Evolutionary conservation across 2,888 invertebrate species (phyloP), one percentile per base, ranked within the genome.

Genomic region (Drosophila demipolita): DNA sequence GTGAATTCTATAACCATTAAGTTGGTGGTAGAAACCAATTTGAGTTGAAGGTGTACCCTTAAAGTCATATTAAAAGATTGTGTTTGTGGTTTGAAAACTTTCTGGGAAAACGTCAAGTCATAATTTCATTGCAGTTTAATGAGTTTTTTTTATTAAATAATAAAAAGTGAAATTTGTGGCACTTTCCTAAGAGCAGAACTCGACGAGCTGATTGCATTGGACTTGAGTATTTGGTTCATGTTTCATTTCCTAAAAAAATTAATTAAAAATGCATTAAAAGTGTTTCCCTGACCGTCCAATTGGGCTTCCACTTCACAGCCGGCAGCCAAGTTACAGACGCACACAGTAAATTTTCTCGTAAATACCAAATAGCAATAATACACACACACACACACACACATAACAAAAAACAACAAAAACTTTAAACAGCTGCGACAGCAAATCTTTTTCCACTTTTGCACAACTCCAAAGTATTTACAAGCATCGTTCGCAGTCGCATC

Each of bases 401-500:
- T 50, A 62, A 9, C 42, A 63, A 5, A 29, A 29, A 54, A 20
- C 62, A 42, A 48, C 65, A 57, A 59, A 33, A 61, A 61, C 78
- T 60, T 63, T 66, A 70, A 82, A 84, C 85, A 68, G 81, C 76
- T 78, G 80, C 81, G 86, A 73, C 75, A 88, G 86, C 81, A 85
- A 85, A 85, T 85, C 88, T 81, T 79, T 79, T 88, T 80, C 83
- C 87, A 86, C 83, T 88, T 83, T 78, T 66, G 80, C 83, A 81
- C 77, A 83, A 76, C 74, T 86, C 87, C 74, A 88, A 85, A 88
- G 89, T 85, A 88, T 85, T 85, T 85, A 88, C 85, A 86, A 86
- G 85, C 85, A 72, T 80, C 87, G 77, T 81, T 87, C 80, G 89
- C 79, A 86, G 81, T 86, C 83, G 81, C 82, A 85, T 88, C 85